phyloP scores from a whole-genome alignment of 1,140 invertebrate genomes.

The Meloidogyne floridensis region DNA sequence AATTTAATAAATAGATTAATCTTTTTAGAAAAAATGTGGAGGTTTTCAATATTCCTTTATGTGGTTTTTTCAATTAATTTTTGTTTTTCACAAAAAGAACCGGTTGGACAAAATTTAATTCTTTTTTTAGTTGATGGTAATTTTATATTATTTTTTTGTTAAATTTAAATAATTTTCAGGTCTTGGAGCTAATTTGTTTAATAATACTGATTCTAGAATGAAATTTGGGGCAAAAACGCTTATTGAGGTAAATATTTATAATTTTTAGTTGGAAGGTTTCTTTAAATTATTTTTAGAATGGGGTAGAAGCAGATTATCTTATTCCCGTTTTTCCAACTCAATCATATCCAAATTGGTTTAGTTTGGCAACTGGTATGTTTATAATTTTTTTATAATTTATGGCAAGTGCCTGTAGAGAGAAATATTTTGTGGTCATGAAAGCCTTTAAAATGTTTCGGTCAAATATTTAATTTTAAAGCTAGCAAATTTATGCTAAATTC shows the following conservation, averaged over 20 bases:
- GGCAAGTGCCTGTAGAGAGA: too few relatives aligned
- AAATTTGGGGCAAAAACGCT: slow-evolving; percentile 49
- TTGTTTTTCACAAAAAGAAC: slow-evolving; percentile 38
- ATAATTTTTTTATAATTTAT: slow-evolving; percentile 10
- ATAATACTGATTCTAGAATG: slow-evolving; percentile 54
- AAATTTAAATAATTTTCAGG: slow-evolving; percentile 10
- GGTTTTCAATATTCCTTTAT: slow-evolving; percentile 7
- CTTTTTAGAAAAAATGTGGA: slow-evolving; percentile 3
- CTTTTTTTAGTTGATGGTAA: slow-evolving; percentile 59
- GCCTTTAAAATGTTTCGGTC: too few relatives aligned
- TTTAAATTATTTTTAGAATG: slow-evolving; percentile 36
- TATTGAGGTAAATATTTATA: slow-evolving; percentile 17
- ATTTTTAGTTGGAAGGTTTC: not conserved
- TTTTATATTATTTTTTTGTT: not conserved
- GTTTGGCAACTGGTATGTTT: slow-evolving; percentile 55
- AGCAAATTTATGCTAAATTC: too few relatives aligned
- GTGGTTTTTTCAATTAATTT: not conserved
- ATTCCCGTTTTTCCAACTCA: slow-evolving; percentile 63
- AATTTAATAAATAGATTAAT: not conserved
- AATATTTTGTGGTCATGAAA: too few relatives aligned
- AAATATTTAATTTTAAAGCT: too few relatives aligned
- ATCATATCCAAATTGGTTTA: slow-evolving; percentile 63
- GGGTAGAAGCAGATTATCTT: slow-evolving; percentile 56
- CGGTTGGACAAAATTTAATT: slow-evolving; percentile 63
- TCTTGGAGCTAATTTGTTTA: slow-evolving; percentile 60